A percentile compares a stretch with the other conserved stretches of the same genome.
Conservation (phyloP, 2,797 vertebrate genomes). For the Eulemur albifrons region DNA sequence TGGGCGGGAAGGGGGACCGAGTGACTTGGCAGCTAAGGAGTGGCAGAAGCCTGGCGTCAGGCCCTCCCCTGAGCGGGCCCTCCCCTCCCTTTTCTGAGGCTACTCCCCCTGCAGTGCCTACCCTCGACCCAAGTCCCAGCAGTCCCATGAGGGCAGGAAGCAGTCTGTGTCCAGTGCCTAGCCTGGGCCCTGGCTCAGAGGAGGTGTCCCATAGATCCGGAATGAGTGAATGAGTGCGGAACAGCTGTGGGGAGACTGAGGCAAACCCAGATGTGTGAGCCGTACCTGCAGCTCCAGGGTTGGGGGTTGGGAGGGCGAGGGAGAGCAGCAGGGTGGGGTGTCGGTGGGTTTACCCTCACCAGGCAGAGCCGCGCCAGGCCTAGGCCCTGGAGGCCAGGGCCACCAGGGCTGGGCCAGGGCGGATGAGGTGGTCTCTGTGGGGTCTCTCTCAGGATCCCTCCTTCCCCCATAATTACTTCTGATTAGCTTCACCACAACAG, state of each 20-base stretch:
- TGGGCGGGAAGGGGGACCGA: accelerated
- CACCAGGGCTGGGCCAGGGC: conserved; percentile 66
- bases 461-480: conserved; percentile 78
- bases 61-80: background rate
- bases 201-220: background rate
- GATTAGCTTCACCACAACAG: conserved; percentile 78
- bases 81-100: background rate
- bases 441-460: conserved; percentile 72
- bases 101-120: background rate
- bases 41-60: background rate
- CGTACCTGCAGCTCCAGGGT: background rate
- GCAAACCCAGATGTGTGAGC: background rate
- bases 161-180: background rate
- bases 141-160: background rate
- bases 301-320: background rate
- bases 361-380: conserved; percentile 32
- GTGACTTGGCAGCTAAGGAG: background rate
- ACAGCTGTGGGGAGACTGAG: background rate
- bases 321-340: background rate
- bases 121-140: background rate
- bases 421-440: conserved; percentile 79
- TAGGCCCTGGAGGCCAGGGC: conserved; percentile 61
- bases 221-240: background rate
- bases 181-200: background rate
- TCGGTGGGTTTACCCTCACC: background rate